Evolutionary conservation across 2,113 vertebrate species (phyloP), one percentile per base, ranked within the genome.

Genomic region (Thymallus thymallus): DNA sequence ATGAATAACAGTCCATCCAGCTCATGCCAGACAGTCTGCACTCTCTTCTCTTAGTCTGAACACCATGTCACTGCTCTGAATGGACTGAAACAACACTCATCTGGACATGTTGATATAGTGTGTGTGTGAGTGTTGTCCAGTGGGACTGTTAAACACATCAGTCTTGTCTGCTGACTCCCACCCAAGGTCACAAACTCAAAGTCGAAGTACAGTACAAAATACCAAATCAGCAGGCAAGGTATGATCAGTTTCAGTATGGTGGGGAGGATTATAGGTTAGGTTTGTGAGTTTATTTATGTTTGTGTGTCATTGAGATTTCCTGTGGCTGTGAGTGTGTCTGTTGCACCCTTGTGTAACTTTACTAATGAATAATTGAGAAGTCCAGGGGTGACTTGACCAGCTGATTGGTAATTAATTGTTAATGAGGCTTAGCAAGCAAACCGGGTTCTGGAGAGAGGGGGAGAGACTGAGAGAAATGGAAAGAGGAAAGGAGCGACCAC

Each of bases 341-440:
- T 74, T 69, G 74, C 82, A 71, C 67, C 22, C 23, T 86, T 90
- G 89, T 90, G 88, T 90, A 88, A 82, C 89, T 84, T 87, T 78
- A 85, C 88, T 89, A 91, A 92, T 93, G 89, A 93, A 93, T 93
- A 90, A 92, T 93, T 93, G 89, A 93, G 86, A 85, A 82, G 84
- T 89, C 82, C 84, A 77, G 79, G 84, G 90, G 85, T 92, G 91
- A 91, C 90, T 90, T 88, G 90, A 89, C 90, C 91, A 89, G 89
- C 86, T 91, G 90, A 92, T 92, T 91, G 86, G 89, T 91, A 89
- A 93, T 93, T 92, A 89, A 93, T 92, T 92, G 79, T 91, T 93
- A 91, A 93, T 93, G 90, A 92, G 85, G 90, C 90, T 90, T 90
- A 88, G 90, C 86, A 71, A 85, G 82, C 79, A 86, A 88, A 90